Base-by-base conservation (phyloP, 1,140 invertebrate species). In the Eupristina koningsbergeri region DNA sequence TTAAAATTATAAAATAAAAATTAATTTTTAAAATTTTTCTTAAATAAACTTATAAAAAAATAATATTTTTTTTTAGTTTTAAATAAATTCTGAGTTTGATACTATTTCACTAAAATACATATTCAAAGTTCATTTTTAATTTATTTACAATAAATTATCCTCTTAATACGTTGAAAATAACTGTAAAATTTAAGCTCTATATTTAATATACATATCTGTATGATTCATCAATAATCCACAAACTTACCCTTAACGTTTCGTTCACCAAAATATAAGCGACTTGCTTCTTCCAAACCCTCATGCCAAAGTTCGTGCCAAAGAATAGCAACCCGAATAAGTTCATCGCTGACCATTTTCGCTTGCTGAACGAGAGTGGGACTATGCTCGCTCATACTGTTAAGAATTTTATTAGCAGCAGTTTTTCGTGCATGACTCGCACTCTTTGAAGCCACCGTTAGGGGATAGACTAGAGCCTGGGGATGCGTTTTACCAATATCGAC, bases 231-330 rank as follows among this genome's bases (percentile, higher is more conserved):
- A 45, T 7, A 45, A 45, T 45, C 41, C 41, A 45, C 11, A 11
- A 79, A 69, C 98, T 99, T 99, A n/a, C 97, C 98, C 80, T 96
- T 96, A 0, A 98, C 95, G 89, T 99, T 98, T 75, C 96, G 94
- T 90, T 99, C 98, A 0, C 98, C 98, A 91, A 99, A 99, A 90
- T 99, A 99, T 9, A 99, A 93, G 84, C 93, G 91, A 22, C 98
- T 99, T 0, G 99, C 98, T 93, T 99, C 99, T 91, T 99, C 99
- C 15, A 99, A 91, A 0, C 98, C 98, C 91, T 99, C 98, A 90
- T 99, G 98, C 99, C 99, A 99, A 85, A 99, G 95, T 91, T 99
- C 99, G 91, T 99, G 99, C 99, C 99, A 99, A 2, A 99, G 92
- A 84, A 99, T 99, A 11, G 99, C 98, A 0, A 99, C 98, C 80